Evolutionary conservation across 2,113 vertebrate genomes (phyloP).

Genomic region (Hemicordylus capensis): DNA sequence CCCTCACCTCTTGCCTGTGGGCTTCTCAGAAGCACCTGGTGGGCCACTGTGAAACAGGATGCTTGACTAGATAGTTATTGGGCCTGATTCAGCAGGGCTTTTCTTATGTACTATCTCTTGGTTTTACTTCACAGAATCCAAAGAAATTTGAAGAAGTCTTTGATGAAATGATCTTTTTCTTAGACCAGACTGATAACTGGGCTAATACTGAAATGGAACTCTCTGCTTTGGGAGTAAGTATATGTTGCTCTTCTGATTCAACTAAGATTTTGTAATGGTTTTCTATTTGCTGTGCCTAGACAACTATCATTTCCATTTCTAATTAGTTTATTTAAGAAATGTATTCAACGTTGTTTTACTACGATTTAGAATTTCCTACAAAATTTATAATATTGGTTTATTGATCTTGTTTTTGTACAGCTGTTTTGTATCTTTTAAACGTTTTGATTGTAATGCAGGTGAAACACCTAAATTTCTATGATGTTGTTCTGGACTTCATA

Average conservation of each 20-base stretch:
- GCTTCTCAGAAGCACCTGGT: too few species aligned
- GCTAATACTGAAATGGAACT: constrained; percentile 91
- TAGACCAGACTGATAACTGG: constrained; percentile 93
- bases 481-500: constrained; percentile 96
- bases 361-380: not conserved
- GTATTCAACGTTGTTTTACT: not conserved
- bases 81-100: too few species aligned
- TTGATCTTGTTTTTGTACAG: constrained; percentile 32
- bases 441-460: constrained; percentile 79
- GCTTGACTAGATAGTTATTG: too few species aligned
- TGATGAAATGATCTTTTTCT: constrained; percentile 93
- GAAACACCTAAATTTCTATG: constrained; percentile 95
- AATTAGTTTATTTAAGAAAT: not conserved
- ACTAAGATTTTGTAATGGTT: not conserved
- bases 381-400: not conserved
- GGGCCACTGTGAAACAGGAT: too few species aligned
- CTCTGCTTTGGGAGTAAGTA: constrained; percentile 87
- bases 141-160: constrained; percentile 96
- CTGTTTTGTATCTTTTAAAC: constrained; percentile 47
- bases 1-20: too few species aligned
- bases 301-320: not conserved
- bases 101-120: constrained; percentile 1
- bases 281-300: constrained; percentile 40
- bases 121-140: constrained; percentile 82
- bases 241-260: constrained; percentile 30